Base-by-base conservation (phyloP, 2,888 invertebrate species). In the Eubasilissa splendida region DNA sequence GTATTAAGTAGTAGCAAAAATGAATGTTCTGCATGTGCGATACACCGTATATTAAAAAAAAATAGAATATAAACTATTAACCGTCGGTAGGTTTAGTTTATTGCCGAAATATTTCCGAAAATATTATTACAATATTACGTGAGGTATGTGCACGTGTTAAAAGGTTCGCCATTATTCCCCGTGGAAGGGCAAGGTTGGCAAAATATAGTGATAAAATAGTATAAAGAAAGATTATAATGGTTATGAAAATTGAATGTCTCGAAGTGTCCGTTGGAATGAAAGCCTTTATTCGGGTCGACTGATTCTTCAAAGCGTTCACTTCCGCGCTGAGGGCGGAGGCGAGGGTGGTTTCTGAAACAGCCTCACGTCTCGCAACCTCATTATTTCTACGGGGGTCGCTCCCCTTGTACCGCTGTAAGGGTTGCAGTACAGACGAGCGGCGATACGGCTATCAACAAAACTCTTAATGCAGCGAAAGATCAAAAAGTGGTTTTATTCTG, bases 181-280 rank as follows among this genome's bases (percentile, higher is more conserved):
- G 1, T 42, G 42, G 42, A 4, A 42, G 7, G 42, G 52, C 8
- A 68, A 68, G 50, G 14, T 1, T 65, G 3, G 42, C 11, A 68
- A 68, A 68, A 71, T 71, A 58, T 8, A n/a, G 71, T 71, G 33
- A 53, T 54, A 53, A 54, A 71, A 71, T 71, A 22, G 71, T 31
- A 54, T 53, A 71, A 71, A 53, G 54, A 50, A 52, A 14, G 22
- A 54, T 31, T 54, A 71, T 54, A 71, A 71, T 71, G 71, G 74
- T 74, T 59, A 59, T 60, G 70, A 77, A 77, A 77, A 77, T 77
- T 77, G 77, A 77, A 77, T 77, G 66, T 76, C 65, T 68, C 7
- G 68, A 68, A 68, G 77, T 77, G 77, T 70, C 58, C 14, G 70
- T 52, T 12, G 59, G 77, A 70, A 77, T 77, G 70, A 58, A 77